A percentile compares a stretch with the other conserved stretches of the same genome.
phyloP scores from a whole-genome alignment of 1,140 invertebrate genomes.

The Drosophila triauraria region DNA sequence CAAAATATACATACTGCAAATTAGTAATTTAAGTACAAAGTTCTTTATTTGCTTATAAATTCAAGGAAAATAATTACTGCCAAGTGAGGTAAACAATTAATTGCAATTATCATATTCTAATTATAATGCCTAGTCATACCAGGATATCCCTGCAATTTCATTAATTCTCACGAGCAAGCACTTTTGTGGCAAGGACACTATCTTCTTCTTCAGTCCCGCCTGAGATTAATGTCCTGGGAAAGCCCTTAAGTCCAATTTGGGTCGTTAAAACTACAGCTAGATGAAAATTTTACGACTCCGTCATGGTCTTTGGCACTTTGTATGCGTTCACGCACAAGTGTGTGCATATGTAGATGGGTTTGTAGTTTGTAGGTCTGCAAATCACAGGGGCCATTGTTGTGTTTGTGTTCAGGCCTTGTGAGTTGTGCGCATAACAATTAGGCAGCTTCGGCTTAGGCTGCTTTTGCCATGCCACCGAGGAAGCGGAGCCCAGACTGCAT shows the following conservation, averaged over 20 bases:
- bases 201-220: constrained; percentile 1
- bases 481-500: constrained; percentile 44
- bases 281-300: constrained; percentile 56
- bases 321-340: constrained; percentile 11
- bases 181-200: constrained; percentile 7
- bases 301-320: constrained; percentile 29
- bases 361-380: constrained; percentile 36
- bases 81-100: neutral
- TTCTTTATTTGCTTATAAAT: no score
- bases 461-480: constrained; percentile 23
- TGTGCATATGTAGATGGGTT: constrained; percentile 17
- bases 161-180: constrained; percentile 17
- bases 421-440: constrained; percentile 72
- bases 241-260: constrained; percentile 49
- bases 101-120: constrained; percentile 10
- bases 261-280: constrained; percentile 51
- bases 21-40: no score
- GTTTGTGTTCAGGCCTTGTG: constrained; percentile 49
- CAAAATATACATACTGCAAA: neutral
- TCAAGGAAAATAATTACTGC: neutral
- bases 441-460: constrained; percentile 70
- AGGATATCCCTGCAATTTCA: constrained; percentile 9
- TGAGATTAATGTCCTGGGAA: constrained; percentile 22
- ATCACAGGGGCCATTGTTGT: constrained; percentile 38
- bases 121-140: constrained; percentile 14